These are phyloP conservation scores for Pinna nobilis DNA, from an alignment of 1,140 invertebrate genomes.

Conservation along the genomic window DNA sequence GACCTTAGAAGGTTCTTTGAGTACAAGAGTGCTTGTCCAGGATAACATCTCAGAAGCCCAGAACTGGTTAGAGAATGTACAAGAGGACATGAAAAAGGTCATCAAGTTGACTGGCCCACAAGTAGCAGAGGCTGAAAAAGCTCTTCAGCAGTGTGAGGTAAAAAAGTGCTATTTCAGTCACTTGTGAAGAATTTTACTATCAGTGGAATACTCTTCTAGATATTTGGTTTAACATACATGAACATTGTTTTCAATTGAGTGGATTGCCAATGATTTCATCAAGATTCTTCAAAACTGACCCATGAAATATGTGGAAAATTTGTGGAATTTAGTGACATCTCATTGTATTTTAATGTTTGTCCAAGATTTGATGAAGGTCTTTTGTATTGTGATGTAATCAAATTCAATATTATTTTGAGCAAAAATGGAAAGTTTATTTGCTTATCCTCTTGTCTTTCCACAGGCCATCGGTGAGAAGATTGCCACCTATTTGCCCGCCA, in stretches of 20 bases:
- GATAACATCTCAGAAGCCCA: conserved; percentile 44
- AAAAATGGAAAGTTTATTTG: neutral
- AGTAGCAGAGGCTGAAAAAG: conserved; percentile 68
- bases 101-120: conserved; percentile 89
- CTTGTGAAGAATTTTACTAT: neutral
- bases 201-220: neutral
- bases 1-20: conserved; percentile 46
- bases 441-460: neutral
- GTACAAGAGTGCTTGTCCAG: conserved; percentile 45
- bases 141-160: conserved; percentile 64
- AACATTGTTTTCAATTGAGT: too few relatives aligned
- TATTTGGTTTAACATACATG: too few relatives aligned
- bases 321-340: too few relatives aligned
- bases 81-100: conserved; percentile 85
- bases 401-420: too few relatives aligned
- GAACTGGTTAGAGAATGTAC: conserved; percentile 76
- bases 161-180: too few relatives aligned
- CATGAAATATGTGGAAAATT: too few relatives aligned
- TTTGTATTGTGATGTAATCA: too few relatives aligned
- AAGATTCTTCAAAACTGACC: too few relatives aligned
- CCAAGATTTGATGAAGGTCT: too few relatives aligned
- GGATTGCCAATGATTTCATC: too few relatives aligned
- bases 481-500: conserved; percentile 50
- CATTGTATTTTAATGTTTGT: too few relatives aligned
- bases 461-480: conserved; percentile 59